Evolutionary conservation across 2,797 vertebrate genomes (phyloP), one percentile per base, ranked within the genome.

Genomic region (Adelosebastes latens): DNA sequence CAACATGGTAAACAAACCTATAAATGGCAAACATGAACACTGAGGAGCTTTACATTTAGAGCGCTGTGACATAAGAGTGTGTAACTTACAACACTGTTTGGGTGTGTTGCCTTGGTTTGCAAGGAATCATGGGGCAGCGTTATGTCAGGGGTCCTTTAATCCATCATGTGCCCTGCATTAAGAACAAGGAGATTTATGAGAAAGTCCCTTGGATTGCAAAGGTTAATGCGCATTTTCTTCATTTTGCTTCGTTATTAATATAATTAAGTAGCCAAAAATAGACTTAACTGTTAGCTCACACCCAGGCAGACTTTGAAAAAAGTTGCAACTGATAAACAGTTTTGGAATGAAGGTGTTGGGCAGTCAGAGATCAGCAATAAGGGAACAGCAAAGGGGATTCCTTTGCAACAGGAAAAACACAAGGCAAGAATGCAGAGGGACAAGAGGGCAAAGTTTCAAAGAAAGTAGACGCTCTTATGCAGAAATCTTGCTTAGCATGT

Each of bases 161-260:
- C 64, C 6, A 32, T 72, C 71, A 72, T 75, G 68, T 73, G 53
- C 14, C 18, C 32, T 20, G 42, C 58, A 46, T 61, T 58, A 71
- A 5, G 55, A 77, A 75, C 69, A 77, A 62, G 14, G 27, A 24
- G 29, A 49, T 74, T 71, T 67, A 20, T 8, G 55, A 66, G 20
- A 65, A 56, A 72, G 2, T 65, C 6, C 14, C 22, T 11, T 18
- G 29, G 8, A 46, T 3, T 68, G 6, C 2, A 49, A 60, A 31
- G 6, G 49, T 72, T 53, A 36, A 58, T 55, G 13, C 1, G 1
- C 1, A 39, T 29, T 56, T 29, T 14, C 56, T 16, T 20, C 2
- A 72, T 42, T 22, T 13, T n/a, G 22, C 13, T 22, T 1, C 14
- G 24, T 6, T 7, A 6, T 42, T 27, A 53, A 46, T 12, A 25